These are phyloP conservation scores for Todiramphus chloris DNA, from an alignment of 2,113 vertebrate species.

Conservation along the genomic window DNA sequence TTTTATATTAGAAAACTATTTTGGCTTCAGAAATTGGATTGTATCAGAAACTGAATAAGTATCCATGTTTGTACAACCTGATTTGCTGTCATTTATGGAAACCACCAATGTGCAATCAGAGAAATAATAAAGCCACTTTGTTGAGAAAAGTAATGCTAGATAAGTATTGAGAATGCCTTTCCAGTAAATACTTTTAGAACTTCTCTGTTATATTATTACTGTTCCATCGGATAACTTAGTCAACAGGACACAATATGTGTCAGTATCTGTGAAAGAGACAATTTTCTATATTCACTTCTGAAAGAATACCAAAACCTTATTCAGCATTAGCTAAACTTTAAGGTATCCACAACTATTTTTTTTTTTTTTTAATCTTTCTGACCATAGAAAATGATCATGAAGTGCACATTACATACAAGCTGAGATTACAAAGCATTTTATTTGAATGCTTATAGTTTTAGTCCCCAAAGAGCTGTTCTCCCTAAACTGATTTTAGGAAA, in stretches of 20 bases:
- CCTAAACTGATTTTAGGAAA: neutral
- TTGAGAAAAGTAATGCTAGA: neutral
- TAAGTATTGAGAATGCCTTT: neutral
- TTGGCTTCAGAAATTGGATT: neutral
- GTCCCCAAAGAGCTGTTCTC: neutral
- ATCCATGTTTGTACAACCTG: neutral
- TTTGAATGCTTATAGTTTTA: neutral
- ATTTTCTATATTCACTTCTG: neutral
- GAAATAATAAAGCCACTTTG: neutral
- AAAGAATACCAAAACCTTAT: neutral
- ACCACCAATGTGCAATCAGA: neutral
- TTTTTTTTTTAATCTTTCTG: neutral
- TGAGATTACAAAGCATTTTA: neutral
- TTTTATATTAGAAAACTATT: neutral
- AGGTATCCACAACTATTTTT: neutral
- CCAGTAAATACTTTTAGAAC: neutral
- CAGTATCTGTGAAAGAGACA: neutral
- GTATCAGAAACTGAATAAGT: neutral
- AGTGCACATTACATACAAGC: neutral
- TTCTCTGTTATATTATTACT: neutral
- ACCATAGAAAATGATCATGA: neutral
- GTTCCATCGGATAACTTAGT: neutral
- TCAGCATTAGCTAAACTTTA: neutral
- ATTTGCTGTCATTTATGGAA: constrained; percentile 5
- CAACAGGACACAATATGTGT: neutral